Conservation (phyloP, 37 sponge, comb jelly and placozoan species). For the Mnemiopsis leidyi region DNA sequence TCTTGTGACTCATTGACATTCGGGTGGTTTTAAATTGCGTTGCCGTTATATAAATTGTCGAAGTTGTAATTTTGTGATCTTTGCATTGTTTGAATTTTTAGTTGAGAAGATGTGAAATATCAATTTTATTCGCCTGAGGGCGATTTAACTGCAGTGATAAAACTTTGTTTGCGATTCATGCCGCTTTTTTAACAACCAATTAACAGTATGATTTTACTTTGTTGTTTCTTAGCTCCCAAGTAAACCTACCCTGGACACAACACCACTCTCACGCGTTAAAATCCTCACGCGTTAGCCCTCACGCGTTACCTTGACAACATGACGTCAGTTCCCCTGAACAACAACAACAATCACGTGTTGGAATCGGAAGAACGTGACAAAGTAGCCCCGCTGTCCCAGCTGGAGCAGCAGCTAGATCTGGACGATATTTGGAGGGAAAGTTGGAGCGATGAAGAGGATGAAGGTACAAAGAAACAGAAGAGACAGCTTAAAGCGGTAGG, state of each 20-base stretch:
- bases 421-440: slow-evolving; percentile 43
- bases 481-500: not conserved
- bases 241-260: not conserved
- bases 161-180: too few species aligned
- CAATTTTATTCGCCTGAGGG: too few species aligned
- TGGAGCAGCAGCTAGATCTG: not conserved
- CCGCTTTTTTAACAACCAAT: too few species aligned
- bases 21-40: too few species aligned
- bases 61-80: too few species aligned
- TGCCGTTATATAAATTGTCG: too few species aligned
- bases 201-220: too few species aligned
- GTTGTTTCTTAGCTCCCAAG: too few species aligned
- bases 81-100: too few species aligned
- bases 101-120: too few species aligned
- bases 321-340: slow-evolving; percentile 28
- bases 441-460: slow-evolving; percentile 28
- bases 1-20: too few species aligned
- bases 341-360: not conserved
- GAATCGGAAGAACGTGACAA: not conserved
- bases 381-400: not conserved
- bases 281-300: not conserved
- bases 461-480: not conserved
- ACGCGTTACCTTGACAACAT: slow-evolving; percentile 20
- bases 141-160: too few species aligned
- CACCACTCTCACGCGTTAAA: not conserved